Evolutionary conservation across 2,797 vertebrate species (phyloP).

Genomic region (Brotula barbata): DNA sequence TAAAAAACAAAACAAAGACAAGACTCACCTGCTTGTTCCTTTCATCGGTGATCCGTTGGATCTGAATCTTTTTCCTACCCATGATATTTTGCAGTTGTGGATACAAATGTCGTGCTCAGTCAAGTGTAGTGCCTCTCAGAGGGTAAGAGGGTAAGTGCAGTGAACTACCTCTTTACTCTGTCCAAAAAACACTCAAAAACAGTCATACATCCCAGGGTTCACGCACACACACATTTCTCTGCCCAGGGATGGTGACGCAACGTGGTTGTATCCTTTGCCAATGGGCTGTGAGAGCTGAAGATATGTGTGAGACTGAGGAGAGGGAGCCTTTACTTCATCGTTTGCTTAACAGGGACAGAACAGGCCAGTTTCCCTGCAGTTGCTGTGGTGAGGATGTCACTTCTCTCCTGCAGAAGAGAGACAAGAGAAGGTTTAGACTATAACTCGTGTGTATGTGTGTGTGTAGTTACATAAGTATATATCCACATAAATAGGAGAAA

Average conservation of each 20-base stretch:
- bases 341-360: slow-evolving; percentile 49
- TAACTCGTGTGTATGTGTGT: background rate
- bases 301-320: slow-evolving; percentile 37
- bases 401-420: slow-evolving; percentile 56
- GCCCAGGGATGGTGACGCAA: slow-evolving; percentile 55
- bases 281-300: slow-evolving; percentile 16
- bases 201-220: slow-evolving; percentile 58
- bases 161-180: slow-evolving; percentile 45
- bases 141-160: slow-evolving; percentile 49
- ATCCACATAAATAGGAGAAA: background rate
- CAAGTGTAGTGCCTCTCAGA: slow-evolving; percentile 57
- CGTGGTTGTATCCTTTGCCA: slow-evolving; percentile 29
- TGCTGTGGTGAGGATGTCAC: slow-evolving; percentile 44
- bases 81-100: slow-evolving; percentile 77
- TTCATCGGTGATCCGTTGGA: slow-evolving; percentile 95
- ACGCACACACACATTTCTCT: slow-evolving; percentile 64
- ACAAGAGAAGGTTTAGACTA: slow-evolving; percentile 26
- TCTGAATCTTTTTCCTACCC: slow-evolving; percentile 98
- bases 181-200: slow-evolving; percentile 60
- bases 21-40: slow-evolving; percentile 89
- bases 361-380: slow-evolving; percentile 50
- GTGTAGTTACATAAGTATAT: no score
- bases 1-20: background rate
- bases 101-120: slow-evolving; percentile 59
- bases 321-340: slow-evolving; percentile 64